phyloP scores from a whole-genome alignment of 2,113 vertebrate genomes.

The Gymnocephalus cernua region DNA sequence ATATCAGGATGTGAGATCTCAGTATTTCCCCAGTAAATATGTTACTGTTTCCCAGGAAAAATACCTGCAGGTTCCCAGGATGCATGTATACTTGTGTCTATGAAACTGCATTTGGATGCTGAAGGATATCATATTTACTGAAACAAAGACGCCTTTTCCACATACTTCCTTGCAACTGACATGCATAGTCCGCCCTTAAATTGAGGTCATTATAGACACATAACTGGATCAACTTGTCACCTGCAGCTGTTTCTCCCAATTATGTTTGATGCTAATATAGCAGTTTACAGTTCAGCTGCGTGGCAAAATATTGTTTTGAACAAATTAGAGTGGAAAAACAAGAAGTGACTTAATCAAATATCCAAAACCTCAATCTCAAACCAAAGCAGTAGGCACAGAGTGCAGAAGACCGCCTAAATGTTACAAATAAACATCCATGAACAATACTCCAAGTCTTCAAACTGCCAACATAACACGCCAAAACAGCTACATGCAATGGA shows the following conservation, averaged over 20 bases:
- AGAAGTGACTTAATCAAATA: background rate
- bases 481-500: background rate
- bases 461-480: background rate
- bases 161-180: background rate
- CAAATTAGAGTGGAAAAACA: background rate
- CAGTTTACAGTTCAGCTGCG: background rate
- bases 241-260: background rate
- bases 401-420: fast-evolving
- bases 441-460: background rate
- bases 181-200: background rate
- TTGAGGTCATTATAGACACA: background rate
- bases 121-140: background rate
- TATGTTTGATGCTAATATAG: background rate
- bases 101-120: background rate
- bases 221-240: background rate
- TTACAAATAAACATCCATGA: background rate
- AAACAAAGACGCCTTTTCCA: background rate
- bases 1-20: background rate
- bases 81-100: background rate
- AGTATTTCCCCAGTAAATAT: background rate
- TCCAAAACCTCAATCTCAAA: background rate
- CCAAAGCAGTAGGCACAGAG: background rate
- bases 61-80: background rate
- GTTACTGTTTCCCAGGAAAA: background rate
- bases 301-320: background rate